A percentile compares a stretch with the other conserved stretches of the same genome.
phyloP scores from a whole-genome alignment of 1,140 invertebrate genomes.

The Muscidifurax raptorellus region DNA sequence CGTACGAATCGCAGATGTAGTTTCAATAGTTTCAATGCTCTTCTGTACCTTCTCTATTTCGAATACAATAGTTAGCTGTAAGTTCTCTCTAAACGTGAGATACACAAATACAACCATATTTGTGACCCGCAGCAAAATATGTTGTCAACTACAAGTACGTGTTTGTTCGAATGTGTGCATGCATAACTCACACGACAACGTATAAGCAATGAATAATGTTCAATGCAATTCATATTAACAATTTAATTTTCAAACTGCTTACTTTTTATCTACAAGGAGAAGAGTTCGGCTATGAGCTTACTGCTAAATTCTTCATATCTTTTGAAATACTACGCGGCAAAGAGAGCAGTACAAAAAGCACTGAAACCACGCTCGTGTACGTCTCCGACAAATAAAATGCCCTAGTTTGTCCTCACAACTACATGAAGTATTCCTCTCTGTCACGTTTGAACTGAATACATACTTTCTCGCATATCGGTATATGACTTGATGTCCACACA shows the following conservation, averaged over 20 bases:
- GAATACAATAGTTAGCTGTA: neutral
- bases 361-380: slow-evolving; percentile 29
- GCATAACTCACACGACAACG: neutral
- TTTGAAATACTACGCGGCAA: neutral
- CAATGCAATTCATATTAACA: slow-evolving; percentile 8
- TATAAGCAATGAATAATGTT: neutral
- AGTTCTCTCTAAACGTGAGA: neutral
- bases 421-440: neutral
- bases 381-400: slow-evolving; percentile 37
- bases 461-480: slow-evolving; percentile 21
- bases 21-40: slow-evolving; percentile 54
- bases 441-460: neutral
- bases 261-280: slow-evolving; percentile 24
- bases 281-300: neutral
- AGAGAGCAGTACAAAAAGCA: slow-evolving; percentile 39
- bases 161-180: neutral
- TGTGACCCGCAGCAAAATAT: slow-evolving; percentile 50
- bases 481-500: slow-evolving; percentile 12
- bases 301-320: neutral
- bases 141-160: slow-evolving; percentile 12
- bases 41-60: neutral
- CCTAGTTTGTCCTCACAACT: slow-evolving; percentile 30
- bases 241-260: neutral
- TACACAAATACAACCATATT: slow-evolving; percentile 41
- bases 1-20: slow-evolving; percentile 33